Evolutionary conservation across 2,888 invertebrate species (phyloP), one percentile per base, ranked within the genome.

Genomic region (Andrena marginata): DNA sequence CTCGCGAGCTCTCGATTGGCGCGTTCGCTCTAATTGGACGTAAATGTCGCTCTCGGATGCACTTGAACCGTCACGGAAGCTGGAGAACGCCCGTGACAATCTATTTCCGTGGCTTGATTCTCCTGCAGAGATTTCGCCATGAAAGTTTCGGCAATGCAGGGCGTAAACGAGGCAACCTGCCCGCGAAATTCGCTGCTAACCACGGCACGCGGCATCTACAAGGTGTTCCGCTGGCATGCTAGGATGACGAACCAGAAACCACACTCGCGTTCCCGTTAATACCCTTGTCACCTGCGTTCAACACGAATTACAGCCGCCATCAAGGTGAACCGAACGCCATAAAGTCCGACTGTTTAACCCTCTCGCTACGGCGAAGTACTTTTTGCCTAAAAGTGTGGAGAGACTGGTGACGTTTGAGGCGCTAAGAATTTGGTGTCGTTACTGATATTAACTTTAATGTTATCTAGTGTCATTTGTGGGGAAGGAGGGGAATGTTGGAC

Each of bases 141-240:
- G 42, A 26, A 85, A 85, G 85, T 85, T 85, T 59, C 70, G n/a
- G 62, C 60, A 51, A 80, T 68, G 77, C 35, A 48, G 56, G 59
- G 10, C 5, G 73, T 56, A 68, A 69, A 59, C 72, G 69, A 81
- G 73, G 59, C 73, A 81, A 29, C 26, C 31, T 56, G 20, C 6
- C 26, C 49, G 49, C 26, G 77, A 81, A 81, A 73, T 64, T 73
- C 77, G 80, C 77, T 73, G 68, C 60, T 59, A 31, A 23, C n/a
- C 54, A 20, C 23, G 72, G 72, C 56, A 54, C 68, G 8, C 49
- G 72, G 33, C 77, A 63, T 77, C 33, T 26, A 29, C 65, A 54
- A n/a, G 42, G 49, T 54, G 71, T 60, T 56, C 65, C 49, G 56
- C 51, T 51, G 60, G 76, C 54, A 82, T 60, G 29, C 62, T 49